These are phyloP conservation scores for Dendrolimus houi DNA, from an alignment of 2,888 invertebrate species.

Conservation along the genomic window DNA sequence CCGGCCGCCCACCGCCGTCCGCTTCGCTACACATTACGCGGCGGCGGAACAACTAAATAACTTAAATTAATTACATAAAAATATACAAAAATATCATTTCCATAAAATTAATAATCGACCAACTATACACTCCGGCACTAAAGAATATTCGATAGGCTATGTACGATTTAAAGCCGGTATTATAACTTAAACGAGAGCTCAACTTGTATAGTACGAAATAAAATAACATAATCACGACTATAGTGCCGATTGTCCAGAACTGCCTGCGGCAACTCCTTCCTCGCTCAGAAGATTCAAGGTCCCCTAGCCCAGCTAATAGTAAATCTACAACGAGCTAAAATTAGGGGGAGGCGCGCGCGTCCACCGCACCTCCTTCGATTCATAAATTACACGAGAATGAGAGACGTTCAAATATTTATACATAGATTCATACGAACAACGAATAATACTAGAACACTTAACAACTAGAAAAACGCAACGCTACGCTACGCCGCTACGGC, in stretches of 20 bases:
- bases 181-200: slow-evolving; percentile 74
- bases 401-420: slow-evolving; percentile 75
- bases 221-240: slow-evolving; percentile 67
- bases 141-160: slow-evolving; percentile 68
- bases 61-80: slow-evolving; percentile 70
- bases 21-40: slow-evolving; percentile 13
- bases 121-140: slow-evolving; percentile 73
- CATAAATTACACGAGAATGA: slow-evolving; percentile 74
- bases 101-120: slow-evolving; percentile 69
- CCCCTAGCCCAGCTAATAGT: slow-evolving; percentile 76
- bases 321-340: slow-evolving; percentile 72
- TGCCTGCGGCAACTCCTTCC: slow-evolving; percentile 64
- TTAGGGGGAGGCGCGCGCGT: slow-evolving; percentile 57
- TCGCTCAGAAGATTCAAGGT: slow-evolving; percentile 71
- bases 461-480: slow-evolving; percentile 51
- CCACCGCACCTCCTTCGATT: slow-evolving; percentile 60
- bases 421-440: slow-evolving; percentile 76
- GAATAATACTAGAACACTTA: slow-evolving; percentile 76
- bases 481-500: slow-evolving; percentile 59
- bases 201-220: slow-evolving; percentile 67
- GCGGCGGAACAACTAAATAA: slow-evolving; percentile 57
- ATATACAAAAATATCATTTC: slow-evolving; percentile 76
- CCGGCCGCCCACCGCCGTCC: too few relatives aligned
- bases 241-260: slow-evolving; percentile 75
- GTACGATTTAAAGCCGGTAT: slow-evolving; percentile 69